phyloP scores from a whole-genome alignment of 2,113 vertebrate species.

The Melanerpes formicivorus region DNA sequence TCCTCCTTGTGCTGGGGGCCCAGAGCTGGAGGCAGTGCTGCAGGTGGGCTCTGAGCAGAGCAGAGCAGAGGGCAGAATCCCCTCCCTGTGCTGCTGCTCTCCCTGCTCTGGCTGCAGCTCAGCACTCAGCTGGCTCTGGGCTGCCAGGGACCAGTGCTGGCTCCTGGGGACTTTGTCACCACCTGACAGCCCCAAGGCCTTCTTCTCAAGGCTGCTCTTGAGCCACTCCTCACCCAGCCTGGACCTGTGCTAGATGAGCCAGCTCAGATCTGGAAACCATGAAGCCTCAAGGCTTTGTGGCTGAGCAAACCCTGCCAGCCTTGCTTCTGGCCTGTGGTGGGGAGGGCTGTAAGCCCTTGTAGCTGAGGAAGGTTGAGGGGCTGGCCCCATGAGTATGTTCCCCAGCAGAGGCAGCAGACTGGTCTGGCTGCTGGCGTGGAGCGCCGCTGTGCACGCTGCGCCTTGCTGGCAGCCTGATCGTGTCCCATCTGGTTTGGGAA shows the following conservation, averaged over 20 bases:
- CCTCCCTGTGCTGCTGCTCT: too few relatives aligned
- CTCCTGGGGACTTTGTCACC: too few relatives aligned
- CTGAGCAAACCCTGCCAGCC: accelerated
- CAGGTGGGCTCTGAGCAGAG: too few relatives aligned
- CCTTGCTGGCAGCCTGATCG: neutral
- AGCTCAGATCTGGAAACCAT: neutral
- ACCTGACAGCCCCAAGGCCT: too few relatives aligned
- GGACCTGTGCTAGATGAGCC: neutral
- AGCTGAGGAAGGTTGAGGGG: neutral
- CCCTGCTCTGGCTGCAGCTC: too few relatives aligned
- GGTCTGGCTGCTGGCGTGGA: neutral
- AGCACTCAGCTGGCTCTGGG: too few relatives aligned
- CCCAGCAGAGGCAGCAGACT: accelerated
- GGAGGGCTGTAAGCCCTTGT: neutral
- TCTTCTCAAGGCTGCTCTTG: too few relatives aligned
- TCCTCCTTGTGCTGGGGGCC: too few relatives aligned
- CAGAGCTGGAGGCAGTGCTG: too few relatives aligned
- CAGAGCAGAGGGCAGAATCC: too few relatives aligned
- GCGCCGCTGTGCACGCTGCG: accelerated
- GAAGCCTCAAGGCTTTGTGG: neutral
- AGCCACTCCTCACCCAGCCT: too few relatives aligned
- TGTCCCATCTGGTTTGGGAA: neutral
- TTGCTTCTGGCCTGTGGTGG: neutral
- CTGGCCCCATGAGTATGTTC: neutral
- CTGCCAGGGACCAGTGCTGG: too few relatives aligned